A percentile compares a stretch with the other conserved stretches of the same genome.
Conservation (phyloP, 2,888 invertebrate genomes). For the Andrena marginata region DNA sequence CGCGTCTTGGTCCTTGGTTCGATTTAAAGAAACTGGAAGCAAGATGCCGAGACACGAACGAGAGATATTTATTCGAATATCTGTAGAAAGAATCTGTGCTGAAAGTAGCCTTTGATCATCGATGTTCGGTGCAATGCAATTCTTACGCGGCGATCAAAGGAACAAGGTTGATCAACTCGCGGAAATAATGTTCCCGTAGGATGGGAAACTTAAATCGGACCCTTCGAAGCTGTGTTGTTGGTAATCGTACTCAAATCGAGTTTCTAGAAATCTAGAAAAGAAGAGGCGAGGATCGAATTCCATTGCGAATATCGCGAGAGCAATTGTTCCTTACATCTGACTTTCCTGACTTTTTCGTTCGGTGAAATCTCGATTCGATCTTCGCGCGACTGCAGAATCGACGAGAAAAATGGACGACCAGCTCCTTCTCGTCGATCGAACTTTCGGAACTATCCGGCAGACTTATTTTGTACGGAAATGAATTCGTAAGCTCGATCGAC, state of each 20-base stretch:
- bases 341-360: neutral
- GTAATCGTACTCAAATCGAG: constrained; percentile 5
- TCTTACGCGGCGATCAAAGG: neutral
- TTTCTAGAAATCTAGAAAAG: constrained; percentile 1
- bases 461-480: neutral
- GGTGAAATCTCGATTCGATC: constrained; percentile 21
- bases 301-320: neutral
- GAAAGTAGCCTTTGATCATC: neutral
- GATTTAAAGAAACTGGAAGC: neutral
- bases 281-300: neutral
- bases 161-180: constrained; percentile 5
- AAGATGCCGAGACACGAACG: neutral
- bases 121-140: neutral
- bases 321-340: neutral
- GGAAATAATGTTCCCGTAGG: neutral
- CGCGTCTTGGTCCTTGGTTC: neutral
- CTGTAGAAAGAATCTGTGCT: too few relatives aligned
- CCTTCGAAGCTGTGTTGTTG: constrained; percentile 27
- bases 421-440: neutral
- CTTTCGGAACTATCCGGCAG: neutral
- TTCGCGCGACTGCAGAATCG: neutral
- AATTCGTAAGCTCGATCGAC: neutral
- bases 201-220: neutral
- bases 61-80: neutral
- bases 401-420: constrained; percentile 12